Conservation (phyloP, 2,888 invertebrate genomes). For the Idaea dimidiata region DNA sequence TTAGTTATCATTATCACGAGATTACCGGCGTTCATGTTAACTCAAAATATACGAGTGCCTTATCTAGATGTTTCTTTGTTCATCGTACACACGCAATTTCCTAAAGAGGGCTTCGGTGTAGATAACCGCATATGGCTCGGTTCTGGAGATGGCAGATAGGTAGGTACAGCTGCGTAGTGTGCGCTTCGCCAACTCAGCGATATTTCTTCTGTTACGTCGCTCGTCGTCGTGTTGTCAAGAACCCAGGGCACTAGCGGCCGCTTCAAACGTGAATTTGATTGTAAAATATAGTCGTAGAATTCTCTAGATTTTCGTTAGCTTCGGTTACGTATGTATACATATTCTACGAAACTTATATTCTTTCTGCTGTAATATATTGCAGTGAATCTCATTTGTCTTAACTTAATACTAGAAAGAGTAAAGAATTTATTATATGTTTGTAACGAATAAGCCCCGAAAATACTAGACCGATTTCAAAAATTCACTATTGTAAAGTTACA, state of each 20-base stretch:
- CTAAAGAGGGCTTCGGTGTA: constrained; percentile 55
- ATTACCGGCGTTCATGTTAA: background rate
- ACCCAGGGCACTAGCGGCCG: constrained; percentile 38
- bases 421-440: too few relatives aligned
- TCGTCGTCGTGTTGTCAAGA: constrained; percentile 34
- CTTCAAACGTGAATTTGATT: constrained; percentile 61
- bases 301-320: constrained; percentile 39
- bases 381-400: too few relatives aligned
- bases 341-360: background rate
- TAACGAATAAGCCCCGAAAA: too few relatives aligned
- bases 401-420: too few relatives aligned
- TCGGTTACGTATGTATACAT: background rate
- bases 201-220: constrained; percentile 41
- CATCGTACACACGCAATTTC: constrained; percentile 72
- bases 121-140: constrained; percentile 56
- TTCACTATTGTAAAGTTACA: too few relatives aligned
- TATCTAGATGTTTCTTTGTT: constrained; percentile 72
- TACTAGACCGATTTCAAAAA: too few relatives aligned
- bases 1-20: background rate
- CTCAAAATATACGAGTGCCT: constrained; percentile 30
- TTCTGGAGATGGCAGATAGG: constrained; percentile 65
- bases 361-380: background rate
- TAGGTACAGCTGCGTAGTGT: constrained; percentile 32
- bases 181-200: constrained; percentile 32
- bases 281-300: constrained; percentile 55